A percentile compares a stretch with the other conserved stretches of the same genome.
Evolutionary conservation across 2,888 invertebrate species (phyloP).

Genomic region (Ophion obscuratus): DNA sequence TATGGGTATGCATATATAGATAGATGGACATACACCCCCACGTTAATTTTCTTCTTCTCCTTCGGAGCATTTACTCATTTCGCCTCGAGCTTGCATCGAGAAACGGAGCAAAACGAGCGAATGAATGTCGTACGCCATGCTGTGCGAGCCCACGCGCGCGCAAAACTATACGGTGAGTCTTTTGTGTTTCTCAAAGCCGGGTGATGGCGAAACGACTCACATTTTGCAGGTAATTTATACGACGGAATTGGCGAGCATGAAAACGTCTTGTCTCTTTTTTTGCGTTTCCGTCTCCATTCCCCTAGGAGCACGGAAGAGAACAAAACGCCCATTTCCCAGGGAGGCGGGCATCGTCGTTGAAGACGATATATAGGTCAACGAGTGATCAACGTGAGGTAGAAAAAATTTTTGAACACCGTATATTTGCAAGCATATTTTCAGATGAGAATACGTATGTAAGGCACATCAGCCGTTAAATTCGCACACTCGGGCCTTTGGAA

Average conservation of each 20-base stretch:
- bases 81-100: conserved; percentile 53
- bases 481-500: not conserved
- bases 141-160: not conserved
- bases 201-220: conserved; percentile 19
- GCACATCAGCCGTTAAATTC: too few species aligned
- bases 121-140: conserved; percentile 39
- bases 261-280: not conserved
- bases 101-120: conserved; percentile 57
- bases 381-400: conserved; percentile 23
- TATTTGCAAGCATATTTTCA: conserved; percentile 32
- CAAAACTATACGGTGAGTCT: conserved; percentile 13
- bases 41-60: conserved; percentile 55
- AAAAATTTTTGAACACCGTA: conserved; percentile 23
- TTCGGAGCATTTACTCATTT: conserved; percentile 59
- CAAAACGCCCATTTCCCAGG: conserved; percentile 3
- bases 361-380: conserved; percentile 44
- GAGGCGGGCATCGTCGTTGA: conserved; percentile 41
- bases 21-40: not conserved
- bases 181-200: conserved; percentile 3
- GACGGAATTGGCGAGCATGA: conserved; percentile 6
- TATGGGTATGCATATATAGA: too few species aligned
- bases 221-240: conserved; percentile 41
- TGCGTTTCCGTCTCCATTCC: not conserved
- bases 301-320: conserved; percentile 16
- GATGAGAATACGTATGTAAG: too few species aligned